Evolutionary conservation across 2,113 vertebrate species (phyloP), one percentile per base, ranked within the genome.

Genomic region (Chloebia gouldiae): DNA sequence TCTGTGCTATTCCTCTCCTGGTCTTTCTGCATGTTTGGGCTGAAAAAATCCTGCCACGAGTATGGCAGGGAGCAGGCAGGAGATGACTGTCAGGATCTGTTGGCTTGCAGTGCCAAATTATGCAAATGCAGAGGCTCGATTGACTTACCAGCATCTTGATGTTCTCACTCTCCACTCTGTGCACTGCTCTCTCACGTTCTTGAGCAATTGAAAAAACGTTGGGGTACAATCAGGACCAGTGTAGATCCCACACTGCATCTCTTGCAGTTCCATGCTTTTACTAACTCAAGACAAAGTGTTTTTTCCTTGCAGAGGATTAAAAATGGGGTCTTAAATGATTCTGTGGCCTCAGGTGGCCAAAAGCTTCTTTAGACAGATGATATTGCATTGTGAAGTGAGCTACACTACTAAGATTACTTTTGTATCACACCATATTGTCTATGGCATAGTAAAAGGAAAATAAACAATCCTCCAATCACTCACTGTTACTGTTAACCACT

Each of bases 161-260:
- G 4, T 4, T 37, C 6, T 75, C 64, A 28, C 2, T 54, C 30
- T 31, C 60, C 42, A 31, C 7, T 44, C 9, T 59, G 3, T 28
- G 9, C 30, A 9, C 3, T 39, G 12, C 6, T 40, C 15, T 53
- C 22, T 53, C 25, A 49, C 5, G 18, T 31, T 60, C 13, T 16
- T 19, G 9, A 54, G 10, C 0, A 4, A 11, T 8, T 50, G 44
- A 37, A 71, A 49, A 77, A 53, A 64, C 7, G 5, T 3, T 40
- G 13, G 1, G 2, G 2, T 61, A 25, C 9, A 15, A 3, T 10
- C 33, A n/a, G 13, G 14, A 20, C 44, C 20, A 20, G 6, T 40
- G 17, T 40, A 54, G 31, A 73, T 54, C 4, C 40, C 12, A 35
- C 4, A 33, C 9, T 2, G 0, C 23, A 33, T 25, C 19, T 51